phyloP scores from a whole-genome alignment of 2,113 vertebrate genomes.

The Psettodes erumei region DNA sequence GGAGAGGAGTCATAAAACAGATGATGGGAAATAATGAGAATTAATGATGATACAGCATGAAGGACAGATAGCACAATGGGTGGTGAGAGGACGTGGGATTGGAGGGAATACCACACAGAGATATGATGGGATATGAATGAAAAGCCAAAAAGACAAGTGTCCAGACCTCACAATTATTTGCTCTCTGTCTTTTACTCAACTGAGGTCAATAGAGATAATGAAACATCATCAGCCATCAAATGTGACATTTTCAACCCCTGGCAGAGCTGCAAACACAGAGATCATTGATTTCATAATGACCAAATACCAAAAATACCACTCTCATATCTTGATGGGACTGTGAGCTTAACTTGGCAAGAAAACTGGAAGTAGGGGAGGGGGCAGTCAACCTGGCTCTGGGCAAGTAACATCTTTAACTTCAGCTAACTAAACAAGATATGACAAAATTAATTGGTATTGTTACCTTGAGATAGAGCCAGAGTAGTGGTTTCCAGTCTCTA shows the following conservation, averaged over 20 bases:
- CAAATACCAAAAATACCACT: conserved; percentile 12
- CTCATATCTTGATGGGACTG: background rate
- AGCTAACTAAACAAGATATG: background rate
- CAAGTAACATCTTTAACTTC: no score
- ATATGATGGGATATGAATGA: conserved; percentile 5
- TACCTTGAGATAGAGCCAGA: background rate
- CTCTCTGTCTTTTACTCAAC: conserved; percentile 19
- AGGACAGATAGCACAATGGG: conserved; percentile 19
- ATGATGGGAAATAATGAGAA: conserved; percentile 68
- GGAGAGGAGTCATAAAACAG: conserved; percentile 50
- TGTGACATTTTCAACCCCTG: conserved; percentile 49
- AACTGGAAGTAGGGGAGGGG: no score
- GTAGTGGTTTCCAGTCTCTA: no score
- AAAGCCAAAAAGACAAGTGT: conserved; percentile 30
- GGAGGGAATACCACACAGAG: background rate
- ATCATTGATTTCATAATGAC: conserved; percentile 9
- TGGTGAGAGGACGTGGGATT: background rate
- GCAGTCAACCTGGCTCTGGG: no score
- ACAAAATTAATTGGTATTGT: background rate
- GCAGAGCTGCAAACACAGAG: conserved; percentile 23
- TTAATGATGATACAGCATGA: conserved; percentile 56
- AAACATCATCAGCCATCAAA: conserved; percentile 46
- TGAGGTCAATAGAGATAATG: conserved; percentile 28
- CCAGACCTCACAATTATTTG: conserved; percentile 13
- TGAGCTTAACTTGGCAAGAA: background rate